Evolutionary conservation across 2,888 invertebrate species (phyloP).

Genomic region (Lissonota sp.): DNA sequence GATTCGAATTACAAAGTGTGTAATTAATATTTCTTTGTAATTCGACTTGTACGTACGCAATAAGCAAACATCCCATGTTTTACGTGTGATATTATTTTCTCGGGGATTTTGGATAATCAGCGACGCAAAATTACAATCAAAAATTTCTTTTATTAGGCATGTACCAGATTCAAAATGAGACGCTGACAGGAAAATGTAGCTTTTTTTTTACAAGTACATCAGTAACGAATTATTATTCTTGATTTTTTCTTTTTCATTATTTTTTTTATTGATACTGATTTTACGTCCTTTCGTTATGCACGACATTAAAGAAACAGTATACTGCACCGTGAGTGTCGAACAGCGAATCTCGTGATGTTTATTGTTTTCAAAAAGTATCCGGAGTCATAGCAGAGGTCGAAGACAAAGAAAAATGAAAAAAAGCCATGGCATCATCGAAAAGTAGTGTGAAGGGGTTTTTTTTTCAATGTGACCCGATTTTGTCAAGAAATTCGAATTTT

Average conservation of each 20-base stretch:
- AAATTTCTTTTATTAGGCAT: slow-evolving; percentile 81
- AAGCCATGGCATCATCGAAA: slow-evolving; percentile 49
- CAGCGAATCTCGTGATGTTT: slow-evolving; percentile 67
- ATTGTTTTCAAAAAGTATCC: slow-evolving; percentile 54
- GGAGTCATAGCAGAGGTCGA: slow-evolving; percentile 54
- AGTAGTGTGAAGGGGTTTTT: slow-evolving; percentile 31
- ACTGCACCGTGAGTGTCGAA: slow-evolving; percentile 71
- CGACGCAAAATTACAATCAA: slow-evolving; percentile 62
- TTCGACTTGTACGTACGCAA: background rate
- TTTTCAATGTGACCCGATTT: slow-evolving; percentile 55
- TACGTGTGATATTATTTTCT: slow-evolving; percentile 8
- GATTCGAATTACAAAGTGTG: slow-evolving; percentile 60
- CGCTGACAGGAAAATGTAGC: slow-evolving; percentile 76
- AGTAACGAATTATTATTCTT: slow-evolving; percentile 68
- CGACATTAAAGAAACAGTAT: slow-evolving; percentile 73
- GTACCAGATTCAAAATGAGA: slow-evolving; percentile 81
- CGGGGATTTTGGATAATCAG: slow-evolving; percentile 28
- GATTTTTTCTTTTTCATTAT: slow-evolving; percentile 54
- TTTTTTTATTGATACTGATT: slow-evolving; percentile 70
- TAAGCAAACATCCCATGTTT: slow-evolving; percentile 22
- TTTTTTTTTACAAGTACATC: slow-evolving; percentile 72
- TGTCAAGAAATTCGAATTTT: slow-evolving; percentile 57
- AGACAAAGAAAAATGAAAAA: slow-evolving; percentile 47
- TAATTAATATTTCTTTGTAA: slow-evolving; percentile 12
- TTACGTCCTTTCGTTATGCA: slow-evolving; percentile 75